phyloP scores from a whole-genome alignment of 2,113 vertebrate genomes.

The Polypterus senegalus region DNA sequence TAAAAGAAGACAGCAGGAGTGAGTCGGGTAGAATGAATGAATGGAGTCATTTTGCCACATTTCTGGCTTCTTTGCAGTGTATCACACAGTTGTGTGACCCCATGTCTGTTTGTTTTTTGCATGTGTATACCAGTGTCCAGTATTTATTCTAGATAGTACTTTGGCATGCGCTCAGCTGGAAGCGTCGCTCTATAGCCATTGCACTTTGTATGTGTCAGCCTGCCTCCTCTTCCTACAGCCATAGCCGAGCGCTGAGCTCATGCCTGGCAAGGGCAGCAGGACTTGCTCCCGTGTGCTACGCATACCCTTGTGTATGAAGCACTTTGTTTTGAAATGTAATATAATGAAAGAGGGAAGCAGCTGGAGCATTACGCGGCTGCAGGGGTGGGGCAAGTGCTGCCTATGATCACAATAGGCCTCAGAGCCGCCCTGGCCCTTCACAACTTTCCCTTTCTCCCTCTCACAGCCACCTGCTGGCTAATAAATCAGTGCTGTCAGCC shows the following conservation, averaged over 20 bases:
- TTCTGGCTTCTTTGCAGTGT: no score
- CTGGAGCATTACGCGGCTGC: conserved; percentile 1
- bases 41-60: no score
- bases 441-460: conserved; percentile 19
- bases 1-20: no score
- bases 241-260: conserved; percentile 16
- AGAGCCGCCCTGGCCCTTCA: conserved; percentile 6
- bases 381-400: background rate
- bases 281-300: conserved; percentile 15
- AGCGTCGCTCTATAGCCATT: no score
- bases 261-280: background rate
- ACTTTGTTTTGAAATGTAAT: conserved; percentile 23
- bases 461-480: conserved; percentile 25
- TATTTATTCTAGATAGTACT: no score
- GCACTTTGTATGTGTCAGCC: no score
- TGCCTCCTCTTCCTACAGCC: background rate
- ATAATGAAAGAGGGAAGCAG: conserved; percentile 12
- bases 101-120: no score
- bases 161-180: no score
- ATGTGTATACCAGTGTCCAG: no score
- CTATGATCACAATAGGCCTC: conserved; percentile 3
- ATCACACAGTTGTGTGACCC: no score
- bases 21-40: no score
- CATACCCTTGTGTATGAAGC: conserved; percentile 9
- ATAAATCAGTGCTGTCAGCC: conserved; percentile 24